These are phyloP conservation scores for Cotesia typhae DNA, from an alignment of 1,140 invertebrate genomes.

Conservation along the genomic window DNA sequence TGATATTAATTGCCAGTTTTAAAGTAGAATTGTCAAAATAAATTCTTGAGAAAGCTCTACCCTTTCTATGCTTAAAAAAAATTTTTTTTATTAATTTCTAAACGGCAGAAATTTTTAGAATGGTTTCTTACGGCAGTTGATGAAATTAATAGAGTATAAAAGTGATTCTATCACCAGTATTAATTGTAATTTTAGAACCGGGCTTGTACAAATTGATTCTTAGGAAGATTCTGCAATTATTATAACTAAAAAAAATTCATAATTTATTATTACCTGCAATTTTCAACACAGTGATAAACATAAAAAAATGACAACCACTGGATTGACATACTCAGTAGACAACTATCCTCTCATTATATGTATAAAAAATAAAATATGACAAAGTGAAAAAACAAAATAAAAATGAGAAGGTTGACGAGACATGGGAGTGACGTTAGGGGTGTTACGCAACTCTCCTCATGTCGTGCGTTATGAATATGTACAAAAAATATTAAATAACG, in stretches of 20 bases:
- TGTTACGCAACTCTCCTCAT: slow-evolving; percentile 47
- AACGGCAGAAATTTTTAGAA: background rate
- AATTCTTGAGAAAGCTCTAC: too few relatives aligned
- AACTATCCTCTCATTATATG: slow-evolving; percentile 26
- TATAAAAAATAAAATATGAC: slow-evolving; percentile 38
- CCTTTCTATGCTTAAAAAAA: background rate
- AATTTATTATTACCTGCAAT: background rate
- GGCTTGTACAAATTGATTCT: background rate
- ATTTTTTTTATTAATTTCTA: background rate
- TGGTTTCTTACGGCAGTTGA: background rate
- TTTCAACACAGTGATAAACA: too few relatives aligned
- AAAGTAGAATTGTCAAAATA: too few relatives aligned
- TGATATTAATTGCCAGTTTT: too few relatives aligned
- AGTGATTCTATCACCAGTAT: too few relatives aligned
- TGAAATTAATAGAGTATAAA: too few relatives aligned
- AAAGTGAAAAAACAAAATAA: slow-evolving; percentile 37
- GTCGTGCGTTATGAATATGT: slow-evolving; percentile 55
- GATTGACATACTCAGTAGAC: slow-evolving; percentile 38
- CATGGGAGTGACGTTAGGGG: slow-evolving; percentile 41
- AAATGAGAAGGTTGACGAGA: slow-evolving; percentile 37
- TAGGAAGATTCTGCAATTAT: background rate
- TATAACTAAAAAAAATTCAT: too few relatives aligned
- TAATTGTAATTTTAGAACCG: too few relatives aligned
- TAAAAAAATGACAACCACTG: slow-evolving; percentile 37
- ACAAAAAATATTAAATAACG: slow-evolving; percentile 50